Percentiles rank a stretch among this genome's conserved stretches.
Conservation (phyloP, 2,113 vertebrate species). For the Pedionomus torquatus region DNA sequence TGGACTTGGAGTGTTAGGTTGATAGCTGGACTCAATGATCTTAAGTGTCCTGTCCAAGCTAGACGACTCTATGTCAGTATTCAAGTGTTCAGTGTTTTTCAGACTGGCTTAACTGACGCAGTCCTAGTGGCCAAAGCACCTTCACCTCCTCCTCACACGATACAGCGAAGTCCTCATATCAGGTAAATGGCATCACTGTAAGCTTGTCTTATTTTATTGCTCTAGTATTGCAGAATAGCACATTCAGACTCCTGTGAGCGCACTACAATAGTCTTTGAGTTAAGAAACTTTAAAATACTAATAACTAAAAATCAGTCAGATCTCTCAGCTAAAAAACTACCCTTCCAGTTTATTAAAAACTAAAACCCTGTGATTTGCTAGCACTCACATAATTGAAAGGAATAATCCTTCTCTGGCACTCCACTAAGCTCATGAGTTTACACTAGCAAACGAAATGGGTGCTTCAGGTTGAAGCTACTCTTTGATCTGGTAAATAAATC, state of each 20-base stretch:
- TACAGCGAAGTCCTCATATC: not conserved
- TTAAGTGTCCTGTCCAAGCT: not conserved
- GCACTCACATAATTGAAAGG: constrained; percentile 50
- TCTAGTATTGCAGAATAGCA: not conserved
- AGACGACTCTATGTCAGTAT: not conserved
- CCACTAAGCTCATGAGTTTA: constrained; percentile 53
- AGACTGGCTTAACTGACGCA: not conserved
- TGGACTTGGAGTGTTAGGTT: not conserved
- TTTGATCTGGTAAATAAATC: constrained; percentile 77
- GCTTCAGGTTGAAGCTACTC: constrained; percentile 56
- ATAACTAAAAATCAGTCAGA: not conserved
- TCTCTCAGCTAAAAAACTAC: not conserved
- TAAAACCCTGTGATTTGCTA: constrained; percentile 26
- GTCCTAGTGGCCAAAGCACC: not conserved
- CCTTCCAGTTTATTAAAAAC: not conserved
- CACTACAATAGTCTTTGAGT: not conserved
- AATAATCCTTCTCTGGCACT: constrained; percentile 58
- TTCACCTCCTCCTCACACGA: not conserved
- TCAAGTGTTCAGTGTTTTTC: not conserved
- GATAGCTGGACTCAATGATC: not conserved
- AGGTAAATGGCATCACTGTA: not conserved
- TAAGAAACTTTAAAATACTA: not conserved
- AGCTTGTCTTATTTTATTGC: not conserved
- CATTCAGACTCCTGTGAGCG: not conserved
- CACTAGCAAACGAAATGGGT: constrained; percentile 56